Evolutionary conservation across 2,113 vertebrate species (phyloP), one percentile per base, ranked within the genome.

Genomic region (Daphoenositta chrysoptera): DNA sequence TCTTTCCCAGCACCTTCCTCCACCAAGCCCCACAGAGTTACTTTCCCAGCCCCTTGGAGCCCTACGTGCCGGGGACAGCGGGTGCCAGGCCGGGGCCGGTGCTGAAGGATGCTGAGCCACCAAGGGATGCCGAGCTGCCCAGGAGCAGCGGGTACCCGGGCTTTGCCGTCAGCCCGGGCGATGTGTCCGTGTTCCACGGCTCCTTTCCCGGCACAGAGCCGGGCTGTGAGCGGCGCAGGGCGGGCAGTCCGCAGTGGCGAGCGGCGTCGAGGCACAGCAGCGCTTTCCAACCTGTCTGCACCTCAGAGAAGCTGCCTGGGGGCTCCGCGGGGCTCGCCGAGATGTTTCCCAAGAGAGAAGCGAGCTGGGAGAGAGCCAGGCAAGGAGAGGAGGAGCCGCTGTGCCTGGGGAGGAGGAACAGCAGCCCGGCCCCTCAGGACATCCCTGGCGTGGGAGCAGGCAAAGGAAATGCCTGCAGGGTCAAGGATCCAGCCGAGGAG

Each of bases 281-380:
- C 0, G 89, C 97, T 47, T 98, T 98, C 95, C 98, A 98, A 40
- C 87, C 83, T 2, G 15, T 96, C 6, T 93, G 56, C 18, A 13
- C 94, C 53, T 26, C 11, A 2, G 60, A 95, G 76, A 51, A 50
- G 57, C 39, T 56, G 22, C 21, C 93, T 4, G 21, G 2, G 40
- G 79, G 22, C 33, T 57, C 90, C 0, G 0, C 7, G 4, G 58
- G 64, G 24, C 48, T 63, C 1, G 0, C 13, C 1, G 89, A 83
- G 56, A 17, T 4, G 0, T 30, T 53, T 47, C 45, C 76, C 9
- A 37, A 58, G 44, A 77, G 50, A 60, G 78, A 75, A 42, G 21
- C 33, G 26, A 31, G 71, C 57, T 94, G 87, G 71, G 57, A 42
- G 71, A 93, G 95, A 28, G 7, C 44, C 4, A 31, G 27, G n/a